phyloP scores from a whole-genome alignment of 2,797 vertebrate species.

The Denticeps clupeoides region DNA sequence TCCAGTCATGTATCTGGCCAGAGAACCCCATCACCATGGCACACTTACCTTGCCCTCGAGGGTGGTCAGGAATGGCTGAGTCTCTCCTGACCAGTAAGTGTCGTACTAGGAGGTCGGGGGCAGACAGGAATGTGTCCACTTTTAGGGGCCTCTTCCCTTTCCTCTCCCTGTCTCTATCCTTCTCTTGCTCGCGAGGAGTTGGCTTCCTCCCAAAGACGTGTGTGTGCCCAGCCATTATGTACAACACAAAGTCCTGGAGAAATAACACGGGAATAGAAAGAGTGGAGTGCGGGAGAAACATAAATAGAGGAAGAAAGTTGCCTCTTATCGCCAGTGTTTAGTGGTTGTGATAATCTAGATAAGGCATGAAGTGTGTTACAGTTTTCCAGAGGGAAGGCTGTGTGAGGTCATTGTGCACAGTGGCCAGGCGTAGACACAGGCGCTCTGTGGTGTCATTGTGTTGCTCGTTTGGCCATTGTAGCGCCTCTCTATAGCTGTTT shows the following conservation, averaged over 20 bases:
- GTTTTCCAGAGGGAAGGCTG: constrained; percentile 57
- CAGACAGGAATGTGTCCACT: constrained; percentile 81
- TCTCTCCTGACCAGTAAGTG: constrained; percentile 72
- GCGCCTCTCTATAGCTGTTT: constrained; percentile 46
- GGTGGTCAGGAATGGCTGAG: constrained; percentile 49
- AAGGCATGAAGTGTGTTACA: constrained; percentile 62
- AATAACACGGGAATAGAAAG: constrained; percentile 28
- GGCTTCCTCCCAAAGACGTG: constrained; percentile 79
- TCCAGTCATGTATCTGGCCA: background rate
- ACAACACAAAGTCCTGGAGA: constrained; percentile 82
- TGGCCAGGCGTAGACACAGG: constrained; percentile 50
- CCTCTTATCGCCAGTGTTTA: constrained; percentile 52
- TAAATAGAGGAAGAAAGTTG: constrained; percentile 31
- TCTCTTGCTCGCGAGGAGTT: constrained; percentile 69
- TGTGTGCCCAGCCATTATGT: constrained; percentile 78
- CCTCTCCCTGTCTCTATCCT: constrained; percentile 64
- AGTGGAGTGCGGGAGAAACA: constrained; percentile 21
- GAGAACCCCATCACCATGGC: background rate
- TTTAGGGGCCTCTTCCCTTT: constrained; percentile 70
- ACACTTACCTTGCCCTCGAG: constrained; percentile 57
- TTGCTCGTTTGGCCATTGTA: constrained; percentile 40
- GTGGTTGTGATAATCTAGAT: constrained; percentile 42
- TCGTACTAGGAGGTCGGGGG: constrained; percentile 76
- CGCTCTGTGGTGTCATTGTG: constrained; percentile 40
- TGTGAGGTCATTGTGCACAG: constrained; percentile 63